Evolutionary conservation across 2,888 invertebrate species (phyloP).

Genomic region (Ischnus inquisitorius): DNA sequence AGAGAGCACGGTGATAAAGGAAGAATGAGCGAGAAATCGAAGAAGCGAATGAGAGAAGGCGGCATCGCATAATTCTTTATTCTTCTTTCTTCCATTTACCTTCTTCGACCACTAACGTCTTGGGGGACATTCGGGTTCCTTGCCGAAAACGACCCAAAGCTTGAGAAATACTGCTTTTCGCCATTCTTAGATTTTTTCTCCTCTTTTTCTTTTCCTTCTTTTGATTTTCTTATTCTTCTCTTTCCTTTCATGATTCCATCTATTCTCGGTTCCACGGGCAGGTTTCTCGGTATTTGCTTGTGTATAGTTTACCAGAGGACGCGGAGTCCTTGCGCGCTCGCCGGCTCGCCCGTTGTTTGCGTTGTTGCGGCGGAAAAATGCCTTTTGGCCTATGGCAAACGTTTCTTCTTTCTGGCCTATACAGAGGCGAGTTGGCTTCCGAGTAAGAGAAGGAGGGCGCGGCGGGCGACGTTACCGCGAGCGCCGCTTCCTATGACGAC

Average conservation of each 20-base stretch:
- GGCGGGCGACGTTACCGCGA: neutral
- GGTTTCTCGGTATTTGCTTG: conserved; percentile 49
- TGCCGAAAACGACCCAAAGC: conserved; percentile 25
- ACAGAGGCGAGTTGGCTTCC: conserved; percentile 6
- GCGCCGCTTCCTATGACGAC: conserved; percentile 4
- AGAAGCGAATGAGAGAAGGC: conserved; percentile 57
- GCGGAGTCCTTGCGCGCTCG: conserved; percentile 13
- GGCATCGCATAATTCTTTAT: conserved; percentile 60
- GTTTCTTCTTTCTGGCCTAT: neutral
- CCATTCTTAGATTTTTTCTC: conserved; percentile 37
- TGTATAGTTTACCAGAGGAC: conserved; percentile 3
- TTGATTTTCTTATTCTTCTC: conserved; percentile 13
- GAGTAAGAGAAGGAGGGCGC: neutral
- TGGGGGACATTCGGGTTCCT: conserved; percentile 18
- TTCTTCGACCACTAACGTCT: neutral
- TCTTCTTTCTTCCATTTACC: conserved; percentile 35
- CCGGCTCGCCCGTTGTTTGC: neutral
- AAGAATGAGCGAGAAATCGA: conserved; percentile 72
- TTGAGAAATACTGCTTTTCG: conserved; percentile 54
- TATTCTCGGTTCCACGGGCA: conserved; percentile 49
- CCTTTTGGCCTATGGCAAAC: conserved; percentile 24
- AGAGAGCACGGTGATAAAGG: conserved; percentile 39
- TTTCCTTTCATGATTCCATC: conserved; percentile 49
- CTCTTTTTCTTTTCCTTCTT: neutral
- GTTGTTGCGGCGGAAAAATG: conserved; percentile 31